Evolutionary conservation across 2,797 vertebrate species (phyloP), one percentile per base, ranked within the genome.

Genomic region (Steatocranus sp.): DNA sequence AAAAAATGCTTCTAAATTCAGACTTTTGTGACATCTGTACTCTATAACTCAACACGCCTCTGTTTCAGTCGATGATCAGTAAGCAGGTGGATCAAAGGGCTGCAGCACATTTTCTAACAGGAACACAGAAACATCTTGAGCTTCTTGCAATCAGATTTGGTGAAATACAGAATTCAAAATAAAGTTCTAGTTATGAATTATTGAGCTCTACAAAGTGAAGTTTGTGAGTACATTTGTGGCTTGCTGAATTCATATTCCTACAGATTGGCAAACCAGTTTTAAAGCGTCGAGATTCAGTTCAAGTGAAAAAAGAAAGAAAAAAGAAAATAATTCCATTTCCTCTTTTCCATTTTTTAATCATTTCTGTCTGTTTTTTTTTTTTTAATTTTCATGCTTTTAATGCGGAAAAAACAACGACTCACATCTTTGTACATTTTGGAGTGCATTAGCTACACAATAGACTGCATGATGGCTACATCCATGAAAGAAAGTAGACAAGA

Each of bases 391-490:
- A 9, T 1, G 66, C 41, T 46, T 70, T 70, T 18, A 46, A 27
- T 46, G 41, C 1, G 0, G 14, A 43, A 18, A 46, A 27, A 46
- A 27, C 56, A 61, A 3, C 2, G 4, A 27, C 38, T 46, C 25
- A 25, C 23, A 27, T 23, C 41, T 46, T 70, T 46, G 66, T 70
- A 25, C 41, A 30, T 73, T 73, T 18, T 11, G 10, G 25, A 73
- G 25, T 48, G 25, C 41, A n/a, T 73, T 73, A 12, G 15, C 17
- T 73, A 30, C 68, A 48, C 41, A 73, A 48, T 8, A 12, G 25
- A 4, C 25, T 48, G 68, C 3, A n/a, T 1, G 25, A 30, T 48
- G 25, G 10, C 41, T n/a, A 3, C 68, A 48, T 48, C 43, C 25
- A 12, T 73, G 25, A 8, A 73, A 30, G 43, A 48, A 46, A 48